Evolutionary conservation across 2,888 invertebrate species (phyloP), one percentile per base, ranked within the genome.

Genomic region (Tortricodes alternella): DNA sequence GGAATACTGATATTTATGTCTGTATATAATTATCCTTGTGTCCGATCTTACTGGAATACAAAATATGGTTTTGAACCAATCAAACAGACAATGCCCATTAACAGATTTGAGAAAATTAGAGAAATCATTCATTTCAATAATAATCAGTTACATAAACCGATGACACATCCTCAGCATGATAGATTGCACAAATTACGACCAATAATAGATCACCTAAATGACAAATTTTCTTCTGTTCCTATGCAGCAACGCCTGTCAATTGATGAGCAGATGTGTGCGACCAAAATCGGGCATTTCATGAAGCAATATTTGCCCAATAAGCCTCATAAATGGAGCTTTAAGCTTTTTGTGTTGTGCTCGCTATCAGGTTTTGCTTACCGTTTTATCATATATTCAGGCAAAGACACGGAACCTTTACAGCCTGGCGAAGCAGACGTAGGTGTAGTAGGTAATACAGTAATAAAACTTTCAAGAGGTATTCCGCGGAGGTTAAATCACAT

Each of bases 351-450:
- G 34, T 56, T 68, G 44, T 67, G 63, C 53, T 61, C 60, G 62
- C 51, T 66, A 32, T 62, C 58, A 58, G 66, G 66, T 11, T 70
- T 63, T 64, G 66, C 68, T 41, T 61, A 70, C 57, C 61, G 50
- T 52, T 67, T 67, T 64, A 65, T 68, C 56, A 60, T 70, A 53
- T 70, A 67, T 58, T 62, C 65, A 38, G 64, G 66, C 56, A 58
- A 61, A 34, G 48, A 62, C 51, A 62, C 53, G 9, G 61, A 23
- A 23, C 60, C 41, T 57, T 59, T 46, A 55, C 62, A 6, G 55
- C 62, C 62, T 59, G 62, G 59, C 59, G 59, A 68, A 64, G 65
- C 65, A 59, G 59, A 60, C 53, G 21, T 64, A 51, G 64, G 66
- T 37, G 37, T 18, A 16, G 37, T 37, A 18, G 18, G 37, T 18